Evolutionary conservation across 2,113 vertebrate species (phyloP).

Genomic region (Nannobrachium achirus): DNA sequence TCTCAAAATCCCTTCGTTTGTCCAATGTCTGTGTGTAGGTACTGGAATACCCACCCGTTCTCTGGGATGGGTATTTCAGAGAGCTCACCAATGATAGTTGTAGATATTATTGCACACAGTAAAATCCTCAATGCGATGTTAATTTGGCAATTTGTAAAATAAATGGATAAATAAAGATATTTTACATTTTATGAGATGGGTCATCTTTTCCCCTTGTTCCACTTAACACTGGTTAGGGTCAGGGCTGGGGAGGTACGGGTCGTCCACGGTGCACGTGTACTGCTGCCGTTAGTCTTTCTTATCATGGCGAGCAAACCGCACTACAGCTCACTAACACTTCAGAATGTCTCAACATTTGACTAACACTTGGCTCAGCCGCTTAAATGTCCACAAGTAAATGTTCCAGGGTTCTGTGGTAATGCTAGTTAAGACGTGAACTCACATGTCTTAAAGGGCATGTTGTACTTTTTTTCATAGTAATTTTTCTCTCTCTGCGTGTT

Average conservation of each 20-base stretch:
- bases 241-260: neutral
- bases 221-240: slow-evolving; percentile 9
- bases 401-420: slow-evolving; percentile 1
- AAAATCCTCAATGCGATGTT: too few relatives aligned
- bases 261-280: neutral
- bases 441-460: neutral
- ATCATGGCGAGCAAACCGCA: too few relatives aligned
- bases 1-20: too few relatives aligned
- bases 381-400: slow-evolving; percentile 7
- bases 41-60: too few relatives aligned
- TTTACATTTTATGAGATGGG: neutral
- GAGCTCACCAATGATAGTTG: too few relatives aligned
- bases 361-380: neutral
- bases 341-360: slow-evolving; percentile 35
- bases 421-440: neutral
- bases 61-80: too few relatives aligned
- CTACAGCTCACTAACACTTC: neutral
- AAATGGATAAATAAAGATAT: too few relatives aligned
- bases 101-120: too few relatives aligned
- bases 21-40: too few relatives aligned
- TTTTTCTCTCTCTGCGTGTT: too few relatives aligned
- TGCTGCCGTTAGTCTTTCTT: neutral
- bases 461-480: neutral
- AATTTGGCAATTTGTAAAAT: too few relatives aligned
- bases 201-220: neutral